A percentile compares a stretch with the other conserved stretches of the same genome.
phyloP scores from a whole-genome alignment of 1,140 invertebrate genomes.

The Acromyrmex charruanus region DNA sequence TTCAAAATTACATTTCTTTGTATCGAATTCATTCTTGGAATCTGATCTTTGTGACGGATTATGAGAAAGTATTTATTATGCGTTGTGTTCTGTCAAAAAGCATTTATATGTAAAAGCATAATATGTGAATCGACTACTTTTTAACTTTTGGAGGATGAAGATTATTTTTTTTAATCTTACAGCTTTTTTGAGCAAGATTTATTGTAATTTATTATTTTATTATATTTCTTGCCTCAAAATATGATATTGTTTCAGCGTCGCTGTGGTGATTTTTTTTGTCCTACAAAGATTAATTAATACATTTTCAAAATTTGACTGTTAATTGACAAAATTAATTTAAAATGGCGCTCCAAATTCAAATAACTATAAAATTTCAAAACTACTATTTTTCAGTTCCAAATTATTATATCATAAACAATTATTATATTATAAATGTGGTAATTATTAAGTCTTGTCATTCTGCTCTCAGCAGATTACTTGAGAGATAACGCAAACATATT shows the following conservation, averaged over 20 bases:
- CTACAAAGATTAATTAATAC: background rate
- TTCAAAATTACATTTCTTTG: too few species aligned
- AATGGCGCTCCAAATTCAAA: conserved; percentile 1
- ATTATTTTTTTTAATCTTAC: too few species aligned
- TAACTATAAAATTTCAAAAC: background rate
- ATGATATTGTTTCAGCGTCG: too few species aligned
- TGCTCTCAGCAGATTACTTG: conserved; percentile 54
- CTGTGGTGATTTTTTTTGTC: background rate
- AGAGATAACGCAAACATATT: conserved; percentile 59
- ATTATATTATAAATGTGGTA: conserved; percentile 48
- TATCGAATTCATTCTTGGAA: too few species aligned
- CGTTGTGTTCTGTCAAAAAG: background rate
- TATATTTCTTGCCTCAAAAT: too few species aligned
- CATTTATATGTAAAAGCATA: background rate
- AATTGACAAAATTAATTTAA: background rate
- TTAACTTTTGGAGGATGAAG: too few species aligned
- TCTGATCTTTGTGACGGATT: background rate
- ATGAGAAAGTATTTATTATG: background rate
- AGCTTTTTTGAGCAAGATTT: too few species aligned
- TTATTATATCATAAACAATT: conserved; percentile 57
- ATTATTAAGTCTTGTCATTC: conserved; percentile 28
- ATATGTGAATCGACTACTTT: background rate
- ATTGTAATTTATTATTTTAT: too few species aligned
- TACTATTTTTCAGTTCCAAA: conserved; percentile 20
- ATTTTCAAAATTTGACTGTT: background rate